Conservation (phyloP, 2,888 invertebrate species). For the Drosophila neonasuta region DNA sequence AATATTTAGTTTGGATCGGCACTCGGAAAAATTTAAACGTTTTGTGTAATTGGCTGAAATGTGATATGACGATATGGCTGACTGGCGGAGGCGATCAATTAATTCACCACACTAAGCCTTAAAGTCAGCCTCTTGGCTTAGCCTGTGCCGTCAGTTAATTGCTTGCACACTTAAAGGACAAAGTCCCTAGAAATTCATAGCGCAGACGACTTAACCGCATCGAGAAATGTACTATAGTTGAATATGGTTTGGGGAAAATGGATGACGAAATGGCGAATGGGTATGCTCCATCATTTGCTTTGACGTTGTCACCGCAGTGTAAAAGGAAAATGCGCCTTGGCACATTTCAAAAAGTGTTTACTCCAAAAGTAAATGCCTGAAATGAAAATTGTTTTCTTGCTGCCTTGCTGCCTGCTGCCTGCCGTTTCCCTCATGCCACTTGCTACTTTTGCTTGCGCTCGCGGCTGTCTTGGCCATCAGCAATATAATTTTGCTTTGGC, state of each 20-base stretch:
- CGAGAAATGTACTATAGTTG: neutral
- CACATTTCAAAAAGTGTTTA: constrained; percentile 67
- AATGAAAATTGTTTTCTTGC: constrained; percentile 76
- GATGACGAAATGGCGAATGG: constrained; percentile 2
- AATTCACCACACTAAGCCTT: constrained; percentile 59
- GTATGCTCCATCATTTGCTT: constrained; percentile 56
- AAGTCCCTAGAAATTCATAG: constrained; percentile 33
- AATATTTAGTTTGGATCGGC: constrained; percentile 63
- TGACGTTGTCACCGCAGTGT: constrained; percentile 50
- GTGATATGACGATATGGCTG: constrained; percentile 63
- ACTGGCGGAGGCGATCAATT: constrained; percentile 60
- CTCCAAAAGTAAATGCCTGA: constrained; percentile 57
- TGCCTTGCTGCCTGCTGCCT: constrained; percentile 1
- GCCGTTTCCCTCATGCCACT: constrained; percentile 3
- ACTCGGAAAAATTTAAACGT: constrained; percentile 46
- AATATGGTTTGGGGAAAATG: neutral
- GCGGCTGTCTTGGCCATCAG: constrained; percentile 57
- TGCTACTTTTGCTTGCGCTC: constrained; percentile 25
- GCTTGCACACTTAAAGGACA: constrained; percentile 52
- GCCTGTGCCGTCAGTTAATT: constrained; percentile 54
- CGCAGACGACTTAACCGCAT: constrained; percentile 10
- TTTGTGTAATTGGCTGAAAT: constrained; percentile 66
- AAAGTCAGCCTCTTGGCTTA: constrained; percentile 42
- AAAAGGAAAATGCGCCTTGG: constrained; percentile 40
- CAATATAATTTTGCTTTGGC: constrained; percentile 64